Base-by-base conservation (phyloP, 2,113 vertebrate genomes). In the Cnemophilus loriae region DNA sequence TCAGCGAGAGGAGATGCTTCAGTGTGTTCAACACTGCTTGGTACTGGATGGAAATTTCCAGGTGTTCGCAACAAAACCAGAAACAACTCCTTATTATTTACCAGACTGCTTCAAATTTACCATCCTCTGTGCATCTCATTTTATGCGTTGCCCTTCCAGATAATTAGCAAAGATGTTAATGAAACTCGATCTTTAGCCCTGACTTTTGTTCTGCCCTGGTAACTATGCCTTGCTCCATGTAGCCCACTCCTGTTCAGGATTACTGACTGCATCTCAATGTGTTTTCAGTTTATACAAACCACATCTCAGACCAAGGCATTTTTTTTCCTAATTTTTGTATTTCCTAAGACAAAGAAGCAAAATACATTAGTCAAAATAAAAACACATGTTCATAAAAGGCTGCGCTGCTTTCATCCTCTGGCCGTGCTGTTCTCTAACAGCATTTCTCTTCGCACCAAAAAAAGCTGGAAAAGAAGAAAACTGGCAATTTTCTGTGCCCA, bases 281-380 rank as follows among this genome's bases (percentile, higher is more conserved):
- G 94, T 86, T 95, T 96, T 74, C 95, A 90, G 83, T 93, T 95
- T 88, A 41, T 32, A 64, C 8, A 88, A 94, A 90, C 87, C 92
- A 30, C 92, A 80, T 44, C 60, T 90, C 68, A 88, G 68, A 76
- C 70, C 95, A 60, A 26, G 2, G 44, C 85, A 15, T 80, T 93
- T 91, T 80, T 30, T 26, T 8, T 7, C 50, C 52, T 83, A 71
- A 92, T 91, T 92, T 93, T 94, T 91, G 68, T 56, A 89, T 96
- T 96, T 96, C 93, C 92, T 88, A 86, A 94, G 85, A 97, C 92
- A 95, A 94, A 96, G 90, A 50, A 95, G 50, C 68, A 86, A 91
- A 95, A 94, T 64, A 68, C n/a, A 86, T 94, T 89, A 95, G 69
- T 64, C 76, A 95, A 93, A 97, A 94, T 44, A 67, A 83, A 96